Evolutionary conservation across 2,797 vertebrate genomes (phyloP).

Genomic region (Anomalospiza imberbis): DNA sequence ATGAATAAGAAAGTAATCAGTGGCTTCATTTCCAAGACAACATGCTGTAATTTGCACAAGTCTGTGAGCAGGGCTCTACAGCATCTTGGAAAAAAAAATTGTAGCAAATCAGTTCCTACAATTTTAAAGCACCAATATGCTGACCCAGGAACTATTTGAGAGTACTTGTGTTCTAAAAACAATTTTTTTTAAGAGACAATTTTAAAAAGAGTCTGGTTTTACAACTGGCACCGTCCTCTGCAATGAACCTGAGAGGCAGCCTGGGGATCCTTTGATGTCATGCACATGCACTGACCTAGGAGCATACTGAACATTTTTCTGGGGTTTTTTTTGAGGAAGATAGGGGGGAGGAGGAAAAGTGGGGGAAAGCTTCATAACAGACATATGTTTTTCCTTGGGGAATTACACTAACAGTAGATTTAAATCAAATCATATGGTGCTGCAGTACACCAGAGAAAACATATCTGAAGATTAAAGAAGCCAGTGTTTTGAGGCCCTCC

Average conservation of each 20-base stretch:
- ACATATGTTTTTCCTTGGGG: conserved; percentile 65
- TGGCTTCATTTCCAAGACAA: conserved; percentile 61
- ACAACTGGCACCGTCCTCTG: neutral
- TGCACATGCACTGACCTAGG: conserved; percentile 41
- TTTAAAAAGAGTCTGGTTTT: conserved; percentile 14
- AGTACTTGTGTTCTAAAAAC: conserved; percentile 13
- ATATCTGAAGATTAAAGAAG: conserved; percentile 61
- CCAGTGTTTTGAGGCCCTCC: conserved; percentile 29
- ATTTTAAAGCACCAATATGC: conserved; percentile 31
- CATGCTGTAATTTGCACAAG: conserved; percentile 37
- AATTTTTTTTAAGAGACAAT: neutral
- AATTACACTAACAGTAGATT: conserved; percentile 66
- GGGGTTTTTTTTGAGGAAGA: conserved; percentile 40
- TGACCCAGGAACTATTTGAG: conserved; percentile 40
- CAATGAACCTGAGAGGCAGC: conserved; percentile 38
- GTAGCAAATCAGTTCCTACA: neutral
- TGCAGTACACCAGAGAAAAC: conserved; percentile 59
- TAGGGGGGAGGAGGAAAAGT: conserved; percentile 6
- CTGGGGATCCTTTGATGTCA: conserved; percentile 58
- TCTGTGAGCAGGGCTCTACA: conserved; percentile 32
- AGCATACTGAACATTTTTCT: conserved; percentile 50
- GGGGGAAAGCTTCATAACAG: conserved; percentile 59
- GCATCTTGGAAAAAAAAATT: neutral
- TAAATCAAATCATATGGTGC: conserved; percentile 70
- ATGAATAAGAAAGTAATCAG: conserved; percentile 63